A percentile compares a stretch with the other conserved stretches of the same genome.
These are phyloP conservation scores for Seriola quinqueradiata DNA, from an alignment of 2,113 vertebrate genomes.

Conservation along the genomic window DNA sequence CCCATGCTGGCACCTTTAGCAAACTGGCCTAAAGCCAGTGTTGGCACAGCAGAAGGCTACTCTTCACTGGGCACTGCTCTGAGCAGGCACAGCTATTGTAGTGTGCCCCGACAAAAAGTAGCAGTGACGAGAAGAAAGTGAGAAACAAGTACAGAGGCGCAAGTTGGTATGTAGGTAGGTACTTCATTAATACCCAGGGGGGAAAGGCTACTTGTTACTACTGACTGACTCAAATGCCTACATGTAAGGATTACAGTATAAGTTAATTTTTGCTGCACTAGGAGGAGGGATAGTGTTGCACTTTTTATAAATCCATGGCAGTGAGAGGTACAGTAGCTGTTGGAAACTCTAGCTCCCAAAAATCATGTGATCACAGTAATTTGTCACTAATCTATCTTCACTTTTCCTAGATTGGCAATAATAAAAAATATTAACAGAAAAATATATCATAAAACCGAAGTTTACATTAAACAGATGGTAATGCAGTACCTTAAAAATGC, in stretches of 20 bases:
- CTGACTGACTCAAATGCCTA: slow-evolving; percentile 7
- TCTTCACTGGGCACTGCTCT: slow-evolving; percentile 32
- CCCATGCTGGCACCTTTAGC: slow-evolving; percentile 68
- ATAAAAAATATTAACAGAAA: neutral
- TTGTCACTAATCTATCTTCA: neutral
- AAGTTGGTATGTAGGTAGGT: too few relatives aligned
- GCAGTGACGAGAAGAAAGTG: slow-evolving; percentile 35
- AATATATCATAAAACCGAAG: neutral
- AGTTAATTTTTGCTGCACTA: slow-evolving; percentile 5
- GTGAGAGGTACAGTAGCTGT: slow-evolving; percentile 7
- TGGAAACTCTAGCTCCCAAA: neutral
- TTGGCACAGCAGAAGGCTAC: slow-evolving; percentile 51
- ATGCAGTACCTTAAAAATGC: neutral
- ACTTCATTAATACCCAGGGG: too few relatives aligned
- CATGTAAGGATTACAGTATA: slow-evolving; percentile 8
- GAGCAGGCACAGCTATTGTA: slow-evolving; percentile 10
- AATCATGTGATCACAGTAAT: neutral
- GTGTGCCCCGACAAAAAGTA: slow-evolving; percentile 38
- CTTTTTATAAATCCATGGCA: slow-evolving; percentile 16
- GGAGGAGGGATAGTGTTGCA: neutral
- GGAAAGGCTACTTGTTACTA: slow-evolving; percentile 1
- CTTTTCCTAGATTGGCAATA: too few relatives aligned
- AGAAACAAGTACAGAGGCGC: slow-evolving; percentile 14
- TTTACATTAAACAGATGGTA: neutral
- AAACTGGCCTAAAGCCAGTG: slow-evolving; percentile 59